These are phyloP conservation scores for Sebastes miniatus DNA, from an alignment of 2,797 vertebrate genomes.

Conservation along the genomic window DNA sequence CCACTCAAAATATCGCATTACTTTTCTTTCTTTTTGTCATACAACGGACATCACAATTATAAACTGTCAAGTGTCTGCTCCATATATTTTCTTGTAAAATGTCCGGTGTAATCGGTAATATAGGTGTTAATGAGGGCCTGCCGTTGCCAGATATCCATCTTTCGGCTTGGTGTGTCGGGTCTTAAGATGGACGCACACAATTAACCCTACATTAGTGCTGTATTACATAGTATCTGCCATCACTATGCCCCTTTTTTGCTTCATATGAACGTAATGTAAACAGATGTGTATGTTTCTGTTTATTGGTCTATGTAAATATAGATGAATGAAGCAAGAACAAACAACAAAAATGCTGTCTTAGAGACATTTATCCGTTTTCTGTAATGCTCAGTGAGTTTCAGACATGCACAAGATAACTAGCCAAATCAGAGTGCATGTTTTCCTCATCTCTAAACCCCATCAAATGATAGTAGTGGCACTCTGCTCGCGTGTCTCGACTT, in stretches of 20 bases:
- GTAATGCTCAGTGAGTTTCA: constrained; percentile 14
- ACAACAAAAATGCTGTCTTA: background rate
- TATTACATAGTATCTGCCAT: background rate
- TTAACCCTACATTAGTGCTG: background rate
- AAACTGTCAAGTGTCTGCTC: background rate
- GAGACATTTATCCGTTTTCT: background rate
- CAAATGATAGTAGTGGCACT: constrained; percentile 45
- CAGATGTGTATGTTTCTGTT: too few species aligned
- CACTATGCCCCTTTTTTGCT: background rate
- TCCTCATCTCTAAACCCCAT: constrained; percentile 33
- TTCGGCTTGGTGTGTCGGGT: background rate
- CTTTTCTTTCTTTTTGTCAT: too few species aligned
- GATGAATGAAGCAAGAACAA: background rate
- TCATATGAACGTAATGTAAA: background rate
- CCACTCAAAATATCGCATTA: too few species aligned
- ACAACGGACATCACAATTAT: too few species aligned
- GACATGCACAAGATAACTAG: background rate
- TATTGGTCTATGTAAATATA: background rate
- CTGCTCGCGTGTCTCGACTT: constrained; percentile 57
- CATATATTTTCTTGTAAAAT: background rate
- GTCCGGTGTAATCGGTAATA: background rate
- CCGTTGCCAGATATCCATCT: background rate
- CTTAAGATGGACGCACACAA: background rate
- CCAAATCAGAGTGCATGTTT: constrained; percentile 18
- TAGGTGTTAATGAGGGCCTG: background rate